phyloP scores from a whole-genome alignment of 2,888 invertebrate genomes.

The Eucera pruinosa region DNA sequence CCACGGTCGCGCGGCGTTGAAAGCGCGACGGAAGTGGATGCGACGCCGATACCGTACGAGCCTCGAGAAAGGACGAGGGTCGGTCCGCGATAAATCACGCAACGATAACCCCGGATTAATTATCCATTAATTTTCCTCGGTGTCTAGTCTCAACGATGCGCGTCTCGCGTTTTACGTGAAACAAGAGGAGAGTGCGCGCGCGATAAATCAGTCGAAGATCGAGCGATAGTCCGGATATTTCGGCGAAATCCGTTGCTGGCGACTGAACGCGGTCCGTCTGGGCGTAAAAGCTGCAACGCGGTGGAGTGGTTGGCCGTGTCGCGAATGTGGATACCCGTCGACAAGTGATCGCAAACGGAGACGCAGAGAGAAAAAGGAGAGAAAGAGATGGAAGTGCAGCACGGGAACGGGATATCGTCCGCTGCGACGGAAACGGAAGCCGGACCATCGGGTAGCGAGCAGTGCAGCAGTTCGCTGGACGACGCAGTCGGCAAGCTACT shows the following conservation, averaged over 20 bases:
- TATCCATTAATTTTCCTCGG: slow-evolving; percentile 30
- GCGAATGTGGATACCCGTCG: slow-evolving; percentile 41
- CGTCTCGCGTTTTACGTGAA: slow-evolving; percentile 30
- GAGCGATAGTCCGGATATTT: slow-evolving; percentile 11
- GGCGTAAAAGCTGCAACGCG: background rate
- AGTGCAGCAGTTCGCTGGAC: slow-evolving; percentile 74
- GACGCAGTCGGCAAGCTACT: slow-evolving; percentile 82
- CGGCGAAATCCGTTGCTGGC: slow-evolving; percentile 16
- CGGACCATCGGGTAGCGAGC: slow-evolving; percentile 71
- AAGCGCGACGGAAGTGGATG: slow-evolving; percentile 50
- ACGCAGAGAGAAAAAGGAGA: slow-evolving; percentile 54
- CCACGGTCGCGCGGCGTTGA: slow-evolving; percentile 5
- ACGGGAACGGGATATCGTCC: slow-evolving; percentile 50
- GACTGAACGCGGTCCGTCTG: background rate
- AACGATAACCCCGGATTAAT: slow-evolving; percentile 65
- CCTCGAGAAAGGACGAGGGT: slow-evolving; percentile 31
- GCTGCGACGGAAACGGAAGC: slow-evolving; percentile 65
- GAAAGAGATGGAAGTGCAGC: too few relatives aligned
- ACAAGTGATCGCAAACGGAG: slow-evolving; percentile 23
- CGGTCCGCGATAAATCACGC: slow-evolving; percentile 53
- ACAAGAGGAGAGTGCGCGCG: background rate
- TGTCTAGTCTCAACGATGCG: slow-evolving; percentile 33
- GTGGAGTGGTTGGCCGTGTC: background rate
- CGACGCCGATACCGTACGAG: slow-evolving; percentile 25
- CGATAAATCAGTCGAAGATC: slow-evolving; percentile 41